A percentile compares a stretch with the other conserved stretches of the same genome.
These are phyloP conservation scores for Staurois parvus DNA, from an alignment of 2,797 vertebrate genomes.

Conservation along the genomic window DNA sequence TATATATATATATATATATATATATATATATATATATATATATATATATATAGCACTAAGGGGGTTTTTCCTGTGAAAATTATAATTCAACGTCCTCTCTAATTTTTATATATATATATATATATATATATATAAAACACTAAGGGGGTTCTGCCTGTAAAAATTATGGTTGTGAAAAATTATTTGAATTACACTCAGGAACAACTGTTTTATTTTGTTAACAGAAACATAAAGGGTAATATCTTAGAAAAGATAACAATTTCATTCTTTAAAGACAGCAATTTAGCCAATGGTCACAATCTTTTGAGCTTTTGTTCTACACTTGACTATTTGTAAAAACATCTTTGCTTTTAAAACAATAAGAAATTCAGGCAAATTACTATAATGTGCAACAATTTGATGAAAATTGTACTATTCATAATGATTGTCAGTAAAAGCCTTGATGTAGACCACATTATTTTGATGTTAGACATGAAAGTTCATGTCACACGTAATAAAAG, in stretches of 20 bases:
- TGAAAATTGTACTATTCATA: conserved; percentile 22
- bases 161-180: not conserved
- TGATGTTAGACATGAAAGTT: conserved; percentile 7
- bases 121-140: too few relatives aligned
- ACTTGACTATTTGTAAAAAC: conserved; percentile 37
- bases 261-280: conserved; percentile 14
- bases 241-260: conserved; percentile 17
- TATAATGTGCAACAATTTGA: conserved; percentile 36
- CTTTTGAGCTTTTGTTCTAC: conserved; percentile 28
- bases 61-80: too few relatives aligned
- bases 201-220: conserved; percentile 26
- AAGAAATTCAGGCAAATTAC: conserved; percentile 43
- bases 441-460: conserved; percentile 10
- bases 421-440: conserved; percentile 31
- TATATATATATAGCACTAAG: too few relatives aligned
- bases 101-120: too few relatives aligned
- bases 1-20: too few relatives aligned
- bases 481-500: not conserved
- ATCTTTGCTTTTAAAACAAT: conserved; percentile 36
- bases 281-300: conserved; percentile 30
- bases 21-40: too few relatives aligned
- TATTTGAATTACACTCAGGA: not conserved
- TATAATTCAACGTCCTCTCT: too few relatives aligned
- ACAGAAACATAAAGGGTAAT: not conserved
- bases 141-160: not conserved